Evolutionary conservation across 2,113 vertebrate genomes (phyloP).

Genomic region (Chiloscyllium plagiosum): DNA sequence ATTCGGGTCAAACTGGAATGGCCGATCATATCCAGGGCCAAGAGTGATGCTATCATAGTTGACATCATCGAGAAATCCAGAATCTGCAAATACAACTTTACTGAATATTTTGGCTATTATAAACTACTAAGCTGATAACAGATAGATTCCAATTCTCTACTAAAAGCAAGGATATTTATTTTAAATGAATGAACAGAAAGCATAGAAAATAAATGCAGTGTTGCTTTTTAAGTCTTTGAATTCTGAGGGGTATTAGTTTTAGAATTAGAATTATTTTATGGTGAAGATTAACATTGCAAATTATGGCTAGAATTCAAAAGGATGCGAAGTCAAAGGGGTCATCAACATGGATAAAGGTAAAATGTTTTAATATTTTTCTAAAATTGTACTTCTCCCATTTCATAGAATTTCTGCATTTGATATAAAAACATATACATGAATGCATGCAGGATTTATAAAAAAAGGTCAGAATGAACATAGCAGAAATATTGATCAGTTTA

Average conservation of each 20-base stretch:
- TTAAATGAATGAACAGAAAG: neutral
- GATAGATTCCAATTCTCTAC: neutral
- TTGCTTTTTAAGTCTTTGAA: neutral
- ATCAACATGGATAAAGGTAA: neutral
- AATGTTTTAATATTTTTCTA: constrained; percentile 2
- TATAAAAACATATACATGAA: neutral
- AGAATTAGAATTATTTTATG: neutral
- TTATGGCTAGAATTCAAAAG: neutral
- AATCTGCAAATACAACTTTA: constrained; percentile 58
- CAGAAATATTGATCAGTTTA: neutral
- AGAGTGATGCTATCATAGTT: constrained; percentile 67
- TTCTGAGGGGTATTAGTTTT: neutral
- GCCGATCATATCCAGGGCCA: constrained; percentile 85
- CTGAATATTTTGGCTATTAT: neutral
- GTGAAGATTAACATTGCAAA: neutral
- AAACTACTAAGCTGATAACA: neutral
- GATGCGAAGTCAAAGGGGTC: neutral
- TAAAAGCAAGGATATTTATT: neutral
- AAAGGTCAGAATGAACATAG: neutral
- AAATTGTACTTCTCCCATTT: neutral
- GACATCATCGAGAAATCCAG: constrained; percentile 81
- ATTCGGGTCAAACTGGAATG: constrained; percentile 80
- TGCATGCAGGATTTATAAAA: neutral
- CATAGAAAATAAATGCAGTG: neutral
- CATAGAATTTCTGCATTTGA: neutral